These are phyloP conservation scores for Rhegmatorhina hoffmannsi DNA, from an alignment of 2,113 vertebrate species.

Conservation along the genomic window DNA sequence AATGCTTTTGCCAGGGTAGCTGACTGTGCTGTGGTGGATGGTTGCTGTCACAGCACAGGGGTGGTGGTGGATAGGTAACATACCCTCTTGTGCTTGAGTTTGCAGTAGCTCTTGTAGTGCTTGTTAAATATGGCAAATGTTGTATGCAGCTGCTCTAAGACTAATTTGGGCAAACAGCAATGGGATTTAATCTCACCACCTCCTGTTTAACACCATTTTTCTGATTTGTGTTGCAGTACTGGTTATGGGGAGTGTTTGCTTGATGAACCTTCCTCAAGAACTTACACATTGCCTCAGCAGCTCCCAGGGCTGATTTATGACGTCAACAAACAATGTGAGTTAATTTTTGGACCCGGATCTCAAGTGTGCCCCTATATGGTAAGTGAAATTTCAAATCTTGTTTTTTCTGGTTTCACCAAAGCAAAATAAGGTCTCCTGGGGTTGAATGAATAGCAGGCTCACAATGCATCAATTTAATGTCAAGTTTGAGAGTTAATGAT, in stretches of 20 bases:
- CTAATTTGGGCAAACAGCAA: not conserved
- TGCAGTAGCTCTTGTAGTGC: not conserved
- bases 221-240: slow-evolving; percentile 87
- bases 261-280: slow-evolving; percentile 90
- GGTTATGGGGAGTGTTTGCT: slow-evolving; percentile 98
- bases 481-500: not conserved
- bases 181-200: fast-evolving
- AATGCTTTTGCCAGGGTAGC: not conserved
- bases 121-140: not conserved
- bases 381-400: slow-evolving; percentile 71
- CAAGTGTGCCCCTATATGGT: slow-evolving; percentile 99
- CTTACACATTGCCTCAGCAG: slow-evolving; percentile 88
- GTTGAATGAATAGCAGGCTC: not conserved
- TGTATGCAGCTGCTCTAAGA: not conserved
- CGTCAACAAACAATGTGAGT: slow-evolving; percentile 98
- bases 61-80: not conserved
- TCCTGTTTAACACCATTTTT: slow-evolving; percentile 47
- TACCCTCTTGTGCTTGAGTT: not conserved
- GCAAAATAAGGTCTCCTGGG: not conserved
- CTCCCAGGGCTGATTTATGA: slow-evolving; percentile 92
- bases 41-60: not conserved
- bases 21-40: not conserved
- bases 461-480: not conserved
- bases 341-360: slow-evolving; percentile 97
- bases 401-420: not conserved